These are phyloP conservation scores for Acanthaster planci DNA, from an alignment of 35 echinoderm and acorn worm species.

Conservation along the genomic window DNA sequence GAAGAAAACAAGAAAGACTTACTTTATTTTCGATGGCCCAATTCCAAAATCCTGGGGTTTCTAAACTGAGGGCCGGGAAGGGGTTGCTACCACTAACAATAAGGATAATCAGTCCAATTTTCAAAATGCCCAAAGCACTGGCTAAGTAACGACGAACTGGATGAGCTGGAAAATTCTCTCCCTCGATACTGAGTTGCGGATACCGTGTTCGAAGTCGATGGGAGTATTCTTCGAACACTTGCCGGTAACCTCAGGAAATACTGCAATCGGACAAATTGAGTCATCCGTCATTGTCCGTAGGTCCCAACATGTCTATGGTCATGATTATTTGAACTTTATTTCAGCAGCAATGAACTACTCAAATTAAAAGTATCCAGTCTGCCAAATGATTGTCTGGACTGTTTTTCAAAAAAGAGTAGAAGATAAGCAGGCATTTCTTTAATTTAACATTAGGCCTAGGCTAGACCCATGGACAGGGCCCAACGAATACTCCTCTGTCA, in stretches of 20 bases:
- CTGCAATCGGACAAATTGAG: constrained; percentile 37
- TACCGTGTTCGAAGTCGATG: constrained; percentile 75
- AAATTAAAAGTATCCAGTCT: no score
- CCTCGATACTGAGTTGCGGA: constrained; percentile 84
- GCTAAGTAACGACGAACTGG: constrained; percentile 76
- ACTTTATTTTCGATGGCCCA: constrained; percentile 99
- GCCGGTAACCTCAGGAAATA: constrained; percentile 98
- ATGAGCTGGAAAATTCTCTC: constrained; percentile 82
- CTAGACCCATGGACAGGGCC: no score
- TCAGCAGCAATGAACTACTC: no score
- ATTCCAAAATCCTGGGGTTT: constrained; percentile 74
- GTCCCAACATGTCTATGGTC: no score
- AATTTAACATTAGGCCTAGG: no score
- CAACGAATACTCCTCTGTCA: no score
- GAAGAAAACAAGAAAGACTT: constrained; percentile 1
- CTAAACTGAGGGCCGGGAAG: constrained; percentile 68
- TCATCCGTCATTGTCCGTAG: no score
- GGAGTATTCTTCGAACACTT: constrained; percentile 93
- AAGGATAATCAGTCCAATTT: constrained; percentile 72
- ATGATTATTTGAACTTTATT: no score
- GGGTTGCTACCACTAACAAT: constrained; percentile 84
- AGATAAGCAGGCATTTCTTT: no score
- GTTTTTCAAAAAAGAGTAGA: no score
- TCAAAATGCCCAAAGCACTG: constrained; percentile 59
- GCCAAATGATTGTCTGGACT: no score